Conservation (phyloP, 2,113 vertebrate genomes). For the Zingel zingel region DNA sequence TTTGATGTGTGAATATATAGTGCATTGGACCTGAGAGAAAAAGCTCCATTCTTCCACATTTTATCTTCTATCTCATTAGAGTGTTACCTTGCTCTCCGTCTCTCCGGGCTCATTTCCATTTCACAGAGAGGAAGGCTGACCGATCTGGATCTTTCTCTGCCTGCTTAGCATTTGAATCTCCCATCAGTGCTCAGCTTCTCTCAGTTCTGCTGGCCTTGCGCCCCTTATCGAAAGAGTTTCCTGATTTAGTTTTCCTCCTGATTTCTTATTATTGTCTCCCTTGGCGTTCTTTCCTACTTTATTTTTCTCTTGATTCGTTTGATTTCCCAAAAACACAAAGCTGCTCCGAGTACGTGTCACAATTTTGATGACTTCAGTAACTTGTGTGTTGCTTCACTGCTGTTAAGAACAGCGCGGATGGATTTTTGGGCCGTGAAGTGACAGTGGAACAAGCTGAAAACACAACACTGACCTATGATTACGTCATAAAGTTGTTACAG, state of each 20-base stretch:
- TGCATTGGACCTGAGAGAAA: not conserved
- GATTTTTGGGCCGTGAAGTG: too few relatives aligned
- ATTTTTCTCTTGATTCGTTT: not conserved
- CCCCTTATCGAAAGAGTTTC: not conserved
- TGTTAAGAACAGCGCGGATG: not conserved
- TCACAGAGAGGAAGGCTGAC: constrained; percentile 31
- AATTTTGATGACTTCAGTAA: not conserved
- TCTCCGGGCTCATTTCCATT: constrained; percentile 48
- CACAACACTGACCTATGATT: too few relatives aligned
- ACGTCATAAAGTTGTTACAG: too few relatives aligned
- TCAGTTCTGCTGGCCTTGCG: constrained; percentile 11
- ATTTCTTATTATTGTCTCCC: not conserved
- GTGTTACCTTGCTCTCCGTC: not conserved
- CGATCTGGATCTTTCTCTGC: constrained; percentile 10
- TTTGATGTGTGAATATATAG: constrained; percentile 49
- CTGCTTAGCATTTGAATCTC: constrained; percentile 62
- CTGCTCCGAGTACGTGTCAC: not conserved
- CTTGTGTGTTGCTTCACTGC: not conserved
- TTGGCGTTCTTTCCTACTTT: not conserved
- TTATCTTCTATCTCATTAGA: constrained; percentile 26
- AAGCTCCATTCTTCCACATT: constrained; percentile 35
- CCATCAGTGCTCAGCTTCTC: constrained; percentile 21
- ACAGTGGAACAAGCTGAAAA: too few relatives aligned
- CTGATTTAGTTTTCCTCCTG: not conserved
- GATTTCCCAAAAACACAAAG: not conserved